phyloP scores from a whole-genome alignment of 2,113 vertebrate species.

The Caloenas nicobarica region DNA sequence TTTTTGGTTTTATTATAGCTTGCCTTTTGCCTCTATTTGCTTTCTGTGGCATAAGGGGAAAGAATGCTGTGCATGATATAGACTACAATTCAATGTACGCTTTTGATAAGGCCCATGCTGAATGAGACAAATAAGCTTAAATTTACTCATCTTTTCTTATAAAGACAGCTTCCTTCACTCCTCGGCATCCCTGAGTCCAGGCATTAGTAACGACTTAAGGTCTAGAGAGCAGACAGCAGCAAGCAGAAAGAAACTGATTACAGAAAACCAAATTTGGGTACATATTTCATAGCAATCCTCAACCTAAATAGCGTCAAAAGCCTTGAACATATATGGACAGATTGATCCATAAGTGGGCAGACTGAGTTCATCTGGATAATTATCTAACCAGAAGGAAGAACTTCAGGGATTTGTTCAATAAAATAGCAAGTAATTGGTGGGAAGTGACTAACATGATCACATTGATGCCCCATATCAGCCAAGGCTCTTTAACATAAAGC shows the following conservation, averaged over 20 bases:
- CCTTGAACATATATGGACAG: not conserved
- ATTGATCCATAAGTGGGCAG: not conserved
- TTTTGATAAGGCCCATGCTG: not conserved
- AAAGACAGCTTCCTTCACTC: conserved; percentile 13
- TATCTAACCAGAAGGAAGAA: not conserved
- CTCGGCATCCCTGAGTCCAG: not conserved
- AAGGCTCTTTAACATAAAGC: not conserved
- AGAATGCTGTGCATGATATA: not conserved
- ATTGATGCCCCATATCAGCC: rapidly evolving
- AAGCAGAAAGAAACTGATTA: conserved; percentile 6
- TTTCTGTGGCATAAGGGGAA: conserved; percentile 64
- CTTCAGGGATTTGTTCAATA: not conserved
- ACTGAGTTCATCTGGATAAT: not conserved
- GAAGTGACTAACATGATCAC: not conserved
- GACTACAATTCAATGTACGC: not conserved
- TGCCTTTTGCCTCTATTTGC: conserved; percentile 67
- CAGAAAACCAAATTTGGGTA: not conserved
- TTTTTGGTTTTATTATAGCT: conserved; percentile 61
- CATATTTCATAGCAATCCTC: not conserved
- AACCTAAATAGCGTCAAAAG: not conserved
- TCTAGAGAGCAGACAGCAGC: conserved; percentile 39
- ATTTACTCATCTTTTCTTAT: conserved; percentile 33
- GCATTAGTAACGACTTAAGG: conserved; percentile 32
- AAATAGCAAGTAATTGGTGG: not conserved
- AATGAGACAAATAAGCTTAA: conserved; percentile 33